Base-by-base conservation (phyloP, 2,888 invertebrate genomes). In the Melanotus villosus region DNA sequence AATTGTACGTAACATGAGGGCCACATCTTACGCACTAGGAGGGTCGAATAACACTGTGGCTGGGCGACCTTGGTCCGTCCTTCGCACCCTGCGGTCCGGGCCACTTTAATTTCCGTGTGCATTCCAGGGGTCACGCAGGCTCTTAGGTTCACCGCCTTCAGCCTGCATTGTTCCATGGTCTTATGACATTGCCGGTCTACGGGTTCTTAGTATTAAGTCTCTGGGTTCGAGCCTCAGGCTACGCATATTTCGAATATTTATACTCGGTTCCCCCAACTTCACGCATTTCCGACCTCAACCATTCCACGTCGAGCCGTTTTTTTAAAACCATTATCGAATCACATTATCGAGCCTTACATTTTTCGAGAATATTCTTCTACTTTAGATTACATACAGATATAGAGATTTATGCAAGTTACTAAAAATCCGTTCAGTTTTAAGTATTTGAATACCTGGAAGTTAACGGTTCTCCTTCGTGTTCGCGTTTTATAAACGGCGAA, bases 71-170 rank as follows among this genome's bases (percentile, higher is more conserved):
- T 82, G 82, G 79, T 76, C 77, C 83, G 83, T 83, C 83, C 83
- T 84, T 83, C 83, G 80, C 80, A 81, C 81, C 82, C 80, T 78
- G 75, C 76, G 75, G 78, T 75, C 78, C 77, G 75, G 78, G 76
- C 76, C 78, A 80, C 80, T 79, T 79, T 82, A 82, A 83, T 83
- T 82, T 83, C 83, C 84, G 82, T 82, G 77, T 78, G 78, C 66
- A 83, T 83, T 83, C 83, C 82, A 77, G 79, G 84, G 85, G 85
- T 84, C 71, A 65, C 68, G 65, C 62, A 68, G 54, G 52, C 59
- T 59, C 64, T 62, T 70, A 70, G 72, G 75, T 74, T 73, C 73
- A 72, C 71, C 70, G 74, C 75, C 74, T 68, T 59, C 41, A 70
- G 72, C 73, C 65, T 43, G 73, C 73, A 75, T 75, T 74, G 75